These are phyloP conservation scores for Aphrophora alni DNA, from an alignment of 2,888 invertebrate genomes.

Conservation along the genomic window DNA sequence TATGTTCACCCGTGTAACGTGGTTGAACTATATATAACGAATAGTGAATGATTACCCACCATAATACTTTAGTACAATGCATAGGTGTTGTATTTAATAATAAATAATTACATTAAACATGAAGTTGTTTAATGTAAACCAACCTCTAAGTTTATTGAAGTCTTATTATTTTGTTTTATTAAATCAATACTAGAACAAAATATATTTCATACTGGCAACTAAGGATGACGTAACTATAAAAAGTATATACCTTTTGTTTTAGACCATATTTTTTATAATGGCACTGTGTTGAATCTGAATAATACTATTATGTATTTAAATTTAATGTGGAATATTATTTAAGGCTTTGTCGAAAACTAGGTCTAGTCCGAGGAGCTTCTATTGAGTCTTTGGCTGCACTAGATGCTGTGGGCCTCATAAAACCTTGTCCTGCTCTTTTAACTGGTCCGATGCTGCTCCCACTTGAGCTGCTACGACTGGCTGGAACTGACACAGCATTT, in stretches of 20 bases:
- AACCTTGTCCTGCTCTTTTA: conserved; percentile 62
- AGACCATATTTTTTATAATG: not conserved
- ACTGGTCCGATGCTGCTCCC: conserved; percentile 58
- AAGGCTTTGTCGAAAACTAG: conserved; percentile 36
- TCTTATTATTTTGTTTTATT: not conserved
- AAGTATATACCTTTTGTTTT: not conserved
- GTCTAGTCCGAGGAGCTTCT: conserved; percentile 44
- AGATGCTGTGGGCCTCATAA: conserved; percentile 88
- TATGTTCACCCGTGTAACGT: not conserved
- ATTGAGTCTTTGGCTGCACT: conserved; percentile 73
- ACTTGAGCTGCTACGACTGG: conserved; percentile 61
- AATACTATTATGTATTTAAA: not conserved
- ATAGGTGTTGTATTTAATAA: not conserved
- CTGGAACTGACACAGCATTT: conserved; percentile 61
- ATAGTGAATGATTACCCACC: not conserved
- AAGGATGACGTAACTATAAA: not conserved
- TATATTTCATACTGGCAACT: not conserved
- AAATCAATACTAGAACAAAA: not conserved
- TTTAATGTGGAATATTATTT: conserved; percentile 21
- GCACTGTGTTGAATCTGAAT: not conserved
- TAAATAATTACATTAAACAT: not conserved
- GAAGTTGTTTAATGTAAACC: not conserved
- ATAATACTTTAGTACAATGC: not conserved
- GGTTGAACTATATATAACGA: not conserved
- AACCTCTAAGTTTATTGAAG: not conserved